Percentiles rank a stretch among this genome's conserved stretches.
phyloP scores from a whole-genome alignment of 1,140 invertebrate genomes.

The Cecropterus lyciades region DNA sequence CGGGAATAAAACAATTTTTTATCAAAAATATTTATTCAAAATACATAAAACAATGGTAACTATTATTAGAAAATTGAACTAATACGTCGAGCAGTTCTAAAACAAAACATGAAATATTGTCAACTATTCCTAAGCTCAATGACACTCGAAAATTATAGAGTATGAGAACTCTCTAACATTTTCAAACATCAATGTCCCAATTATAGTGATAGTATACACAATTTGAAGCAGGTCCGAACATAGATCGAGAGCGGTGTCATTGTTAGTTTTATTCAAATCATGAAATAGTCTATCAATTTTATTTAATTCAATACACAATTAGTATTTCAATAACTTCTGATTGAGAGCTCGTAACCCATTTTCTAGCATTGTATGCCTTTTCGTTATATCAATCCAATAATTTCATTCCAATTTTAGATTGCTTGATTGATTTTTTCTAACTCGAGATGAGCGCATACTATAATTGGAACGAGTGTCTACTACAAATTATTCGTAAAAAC shows the following conservation, averaged over 20 bases:
- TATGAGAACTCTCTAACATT: slow-evolving; percentile 27
- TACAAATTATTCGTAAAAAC: neutral
- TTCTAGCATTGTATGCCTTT: slow-evolving; percentile 12
- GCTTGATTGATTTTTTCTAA: neutral
- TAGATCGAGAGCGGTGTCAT: slow-evolving; percentile 10
- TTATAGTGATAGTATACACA: slow-evolving; percentile 12
- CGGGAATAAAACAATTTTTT: no score
- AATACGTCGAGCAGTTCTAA: neutral
- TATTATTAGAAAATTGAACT: no score
- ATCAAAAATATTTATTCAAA: no score
- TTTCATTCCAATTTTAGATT: neutral
- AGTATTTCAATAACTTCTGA: slow-evolving; percentile 5
- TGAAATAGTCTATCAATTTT: slow-evolving; percentile 26
- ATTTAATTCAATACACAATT: slow-evolving; percentile 22
- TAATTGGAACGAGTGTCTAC: neutral
- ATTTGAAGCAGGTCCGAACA: slow-evolving; percentile 25
- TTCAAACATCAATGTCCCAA: slow-evolving; percentile 22
- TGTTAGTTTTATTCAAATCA: slow-evolving; percentile 22
- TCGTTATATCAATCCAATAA: neutral
- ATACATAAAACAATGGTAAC: no score
- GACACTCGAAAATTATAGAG: slow-evolving; percentile 18
- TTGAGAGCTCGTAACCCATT: slow-evolving; percentile 27
- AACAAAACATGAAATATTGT: slow-evolving; percentile 25
- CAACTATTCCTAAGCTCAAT: slow-evolving; percentile 24
- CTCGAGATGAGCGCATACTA: neutral